Percentiles rank a stretch among this genome's conserved stretches.
Evolutionary conservation across 2,888 invertebrate species (phyloP).

Genomic region (Archips xylosteana): DNA sequence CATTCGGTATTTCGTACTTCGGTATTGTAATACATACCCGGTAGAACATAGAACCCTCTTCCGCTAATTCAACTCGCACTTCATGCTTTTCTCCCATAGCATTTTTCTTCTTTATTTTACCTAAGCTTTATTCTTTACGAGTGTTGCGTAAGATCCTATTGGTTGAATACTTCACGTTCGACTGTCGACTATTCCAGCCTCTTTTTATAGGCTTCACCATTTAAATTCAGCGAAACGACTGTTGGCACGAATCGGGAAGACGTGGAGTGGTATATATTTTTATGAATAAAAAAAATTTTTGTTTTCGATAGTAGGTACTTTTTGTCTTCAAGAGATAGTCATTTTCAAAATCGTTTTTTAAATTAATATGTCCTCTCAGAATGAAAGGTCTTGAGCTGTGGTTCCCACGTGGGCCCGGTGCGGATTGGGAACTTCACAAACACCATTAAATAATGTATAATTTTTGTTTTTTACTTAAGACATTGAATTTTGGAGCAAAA

Average conservation of each 20-base stretch:
- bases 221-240: conserved; percentile 53
- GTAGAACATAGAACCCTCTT: neutral
- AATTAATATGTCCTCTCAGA: no score
- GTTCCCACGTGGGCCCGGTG: no score
- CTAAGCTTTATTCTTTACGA: conserved; percentile 48
- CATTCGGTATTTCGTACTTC: no score
- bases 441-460: no score
- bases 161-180: conserved; percentile 43
- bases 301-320: neutral
- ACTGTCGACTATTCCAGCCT: conserved; percentile 52
- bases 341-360: no score
- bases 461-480: no score
- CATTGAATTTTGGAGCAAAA: no score
- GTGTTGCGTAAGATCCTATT: conserved; percentile 48
- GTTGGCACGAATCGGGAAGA: conserved; percentile 9
- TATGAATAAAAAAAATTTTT: neutral
- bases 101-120: conserved; percentile 48
- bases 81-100: conserved; percentile 25
- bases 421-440: no score
- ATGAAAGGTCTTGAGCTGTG: no score
- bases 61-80: conserved; percentile 1
- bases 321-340: neutral
- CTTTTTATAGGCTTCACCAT: conserved; percentile 56
- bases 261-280: conserved; percentile 8
- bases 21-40: neutral